Evolutionary conservation across 1,140 invertebrate genomes (phyloP).

Genomic region (Dinoponera quadriceps): DNA sequence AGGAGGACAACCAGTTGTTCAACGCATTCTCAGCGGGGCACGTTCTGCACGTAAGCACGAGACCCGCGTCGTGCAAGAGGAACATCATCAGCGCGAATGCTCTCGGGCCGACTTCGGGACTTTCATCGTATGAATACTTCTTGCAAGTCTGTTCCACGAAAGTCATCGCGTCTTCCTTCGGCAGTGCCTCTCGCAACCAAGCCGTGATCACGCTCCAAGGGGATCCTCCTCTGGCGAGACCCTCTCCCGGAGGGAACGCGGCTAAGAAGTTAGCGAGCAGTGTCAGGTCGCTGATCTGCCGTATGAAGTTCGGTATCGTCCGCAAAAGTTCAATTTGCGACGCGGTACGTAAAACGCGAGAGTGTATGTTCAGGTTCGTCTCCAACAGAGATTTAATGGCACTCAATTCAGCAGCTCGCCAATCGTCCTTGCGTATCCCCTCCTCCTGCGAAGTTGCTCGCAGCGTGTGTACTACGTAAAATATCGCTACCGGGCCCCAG

Average conservation of each 20-base stretch:
- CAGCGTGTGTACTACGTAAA: conserved; percentile 75
- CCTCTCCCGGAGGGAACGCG: conserved; percentile 65
- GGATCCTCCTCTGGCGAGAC: conserved; percentile 41
- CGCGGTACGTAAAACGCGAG: conserved; percentile 63
- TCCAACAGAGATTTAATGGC: conserved; percentile 65
- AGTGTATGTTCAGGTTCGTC: conserved; percentile 74
- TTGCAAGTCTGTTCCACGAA: conserved; percentile 62
- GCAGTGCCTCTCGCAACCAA: conserved; percentile 53
- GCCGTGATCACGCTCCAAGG: conserved; percentile 61
- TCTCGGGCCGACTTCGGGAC: conserved; percentile 28
- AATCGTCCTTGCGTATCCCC: conserved; percentile 37
- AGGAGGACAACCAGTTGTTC: conserved; percentile 37
- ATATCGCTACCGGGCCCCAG: conserved; percentile 82
- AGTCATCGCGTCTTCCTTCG: conserved; percentile 22
- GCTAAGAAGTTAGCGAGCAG: conserved; percentile 60
- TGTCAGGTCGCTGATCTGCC: conserved; percentile 53
- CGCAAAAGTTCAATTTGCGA: conserved; percentile 74
- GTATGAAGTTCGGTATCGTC: conserved; percentile 56
- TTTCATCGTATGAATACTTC: background rate
- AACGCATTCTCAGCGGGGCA: conserved; percentile 36
- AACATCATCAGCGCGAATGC: conserved; percentile 63
- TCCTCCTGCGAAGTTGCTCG: conserved; percentile 33
- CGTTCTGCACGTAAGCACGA: conserved; percentile 40
- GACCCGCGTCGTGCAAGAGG: conserved; percentile 64
- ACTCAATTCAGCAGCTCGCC: conserved; percentile 64